phyloP scores from a whole-genome alignment of 2,113 vertebrate species.

The Propithecus coquereli region DNA sequence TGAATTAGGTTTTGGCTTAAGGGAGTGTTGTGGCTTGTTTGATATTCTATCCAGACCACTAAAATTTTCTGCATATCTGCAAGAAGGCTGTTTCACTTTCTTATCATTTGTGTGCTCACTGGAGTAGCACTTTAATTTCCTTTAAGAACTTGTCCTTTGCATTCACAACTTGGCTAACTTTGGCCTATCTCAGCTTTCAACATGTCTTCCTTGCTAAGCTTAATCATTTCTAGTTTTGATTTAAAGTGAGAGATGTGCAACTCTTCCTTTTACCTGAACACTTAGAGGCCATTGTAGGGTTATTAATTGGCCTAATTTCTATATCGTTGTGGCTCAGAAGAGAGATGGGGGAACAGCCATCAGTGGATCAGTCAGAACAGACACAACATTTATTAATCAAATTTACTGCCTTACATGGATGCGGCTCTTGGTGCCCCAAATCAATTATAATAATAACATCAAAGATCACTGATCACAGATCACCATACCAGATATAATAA shows the following conservation, averaged over 20 bases:
- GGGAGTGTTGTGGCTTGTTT: too few species aligned
- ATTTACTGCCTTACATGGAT: neutral
- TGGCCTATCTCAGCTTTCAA: too few species aligned
- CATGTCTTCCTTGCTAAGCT: neutral
- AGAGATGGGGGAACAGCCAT: neutral
- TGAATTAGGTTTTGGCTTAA: too few species aligned
- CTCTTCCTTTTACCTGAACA: neutral
- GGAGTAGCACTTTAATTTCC: neutral
- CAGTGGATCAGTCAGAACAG: neutral
- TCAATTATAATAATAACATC: neutral
- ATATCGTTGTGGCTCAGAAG: neutral
- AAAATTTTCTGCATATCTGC: too few species aligned
- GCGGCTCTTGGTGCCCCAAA: neutral
- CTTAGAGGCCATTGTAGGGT: neutral
- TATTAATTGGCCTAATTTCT: neutral
- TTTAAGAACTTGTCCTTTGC: neutral
- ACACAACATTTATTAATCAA: neutral
- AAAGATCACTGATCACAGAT: neutral
- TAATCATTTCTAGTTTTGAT: neutral
- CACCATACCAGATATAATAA: neutral
- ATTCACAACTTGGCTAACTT: neutral
- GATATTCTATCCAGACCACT: too few species aligned
- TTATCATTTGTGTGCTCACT: neutral
- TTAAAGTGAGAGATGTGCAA: neutral
- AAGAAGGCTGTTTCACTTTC: neutral